Conservation (phyloP, 2,888 invertebrate genomes). For the Lamellibrachia columna region DNA sequence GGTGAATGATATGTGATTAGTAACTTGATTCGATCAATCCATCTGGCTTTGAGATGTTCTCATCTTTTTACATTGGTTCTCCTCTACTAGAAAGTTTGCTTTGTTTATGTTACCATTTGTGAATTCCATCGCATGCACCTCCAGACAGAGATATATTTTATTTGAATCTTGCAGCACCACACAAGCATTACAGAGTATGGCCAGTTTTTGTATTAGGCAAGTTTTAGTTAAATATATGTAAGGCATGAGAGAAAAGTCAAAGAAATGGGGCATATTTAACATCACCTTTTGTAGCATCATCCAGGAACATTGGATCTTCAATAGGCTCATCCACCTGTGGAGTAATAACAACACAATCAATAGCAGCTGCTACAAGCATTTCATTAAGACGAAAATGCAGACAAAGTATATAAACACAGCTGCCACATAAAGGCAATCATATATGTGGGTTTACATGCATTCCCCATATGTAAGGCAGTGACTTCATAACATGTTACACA, state of each 20-base stretch:
- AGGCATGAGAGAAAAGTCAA: not conserved
- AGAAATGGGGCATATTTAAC: not conserved
- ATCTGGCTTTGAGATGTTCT: not conserved
- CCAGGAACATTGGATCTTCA: slow-evolving; percentile 56
- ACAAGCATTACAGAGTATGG: no score
- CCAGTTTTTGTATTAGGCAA: no score
- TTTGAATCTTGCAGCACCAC: no score
- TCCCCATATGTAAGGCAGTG: not conserved
- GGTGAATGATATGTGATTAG: not conserved
- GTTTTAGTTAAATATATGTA: not conserved
- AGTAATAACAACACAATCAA: not conserved
- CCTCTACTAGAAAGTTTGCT: not conserved
- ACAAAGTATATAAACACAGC: no score
- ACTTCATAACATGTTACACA: no score
- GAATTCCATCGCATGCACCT: not conserved
- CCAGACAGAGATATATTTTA: not conserved
- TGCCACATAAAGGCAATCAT: not conserved
- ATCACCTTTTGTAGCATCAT: slow-evolving; percentile 45
- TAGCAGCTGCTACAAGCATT: not conserved
- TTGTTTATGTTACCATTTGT: not conserved
- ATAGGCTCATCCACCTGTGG: slow-evolving; percentile 60
- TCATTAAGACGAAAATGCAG: not conserved
- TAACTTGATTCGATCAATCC: not conserved
- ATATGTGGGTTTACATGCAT: not conserved
- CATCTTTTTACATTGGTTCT: not conserved